phyloP scores from a whole-genome alignment of 2,113 vertebrate species.

The Rhea americana region DNA sequence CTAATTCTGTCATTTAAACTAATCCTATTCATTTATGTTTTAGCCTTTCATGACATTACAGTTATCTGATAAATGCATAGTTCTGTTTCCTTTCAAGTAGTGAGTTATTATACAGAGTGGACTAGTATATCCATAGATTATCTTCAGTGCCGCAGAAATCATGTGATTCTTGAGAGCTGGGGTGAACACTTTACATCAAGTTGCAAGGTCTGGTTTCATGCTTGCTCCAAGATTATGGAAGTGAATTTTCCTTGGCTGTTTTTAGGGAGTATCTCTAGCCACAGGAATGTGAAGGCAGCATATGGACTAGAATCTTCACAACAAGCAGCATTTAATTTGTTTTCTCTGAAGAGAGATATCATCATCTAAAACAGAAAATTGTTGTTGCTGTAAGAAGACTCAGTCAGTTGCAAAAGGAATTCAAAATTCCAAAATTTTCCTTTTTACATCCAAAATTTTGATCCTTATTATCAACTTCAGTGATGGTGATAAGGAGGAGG shows the following conservation, averaged over 20 bases:
- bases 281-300: not conserved
- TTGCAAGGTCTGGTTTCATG: not conserved
- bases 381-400: not conserved
- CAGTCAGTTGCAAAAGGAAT: not conserved
- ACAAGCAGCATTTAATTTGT: not conserved
- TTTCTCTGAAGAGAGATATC: not conserved
- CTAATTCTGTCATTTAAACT: not conserved
- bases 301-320: not conserved
- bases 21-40: constrained; percentile 36
- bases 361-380: not conserved
- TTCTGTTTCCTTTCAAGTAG: constrained; percentile 42
- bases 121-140: constrained; percentile 16
- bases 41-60: not conserved
- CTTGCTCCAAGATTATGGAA: not conserved
- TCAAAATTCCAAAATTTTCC: not conserved
- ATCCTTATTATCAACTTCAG: not conserved
- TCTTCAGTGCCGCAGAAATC: not conserved
- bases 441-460: not conserved
- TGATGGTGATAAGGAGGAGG: not conserved
- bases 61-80: constrained; percentile 33
- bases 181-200: not conserved
- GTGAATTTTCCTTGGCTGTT: not conserved
- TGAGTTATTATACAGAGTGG: constrained; percentile 35
- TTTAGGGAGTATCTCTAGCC: not conserved
- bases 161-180: not conserved